Evolutionary conservation across 2,888 invertebrate genomes (phyloP), one percentile per base, ranked within the genome.

Genomic region (Andrena hattorfiana): DNA sequence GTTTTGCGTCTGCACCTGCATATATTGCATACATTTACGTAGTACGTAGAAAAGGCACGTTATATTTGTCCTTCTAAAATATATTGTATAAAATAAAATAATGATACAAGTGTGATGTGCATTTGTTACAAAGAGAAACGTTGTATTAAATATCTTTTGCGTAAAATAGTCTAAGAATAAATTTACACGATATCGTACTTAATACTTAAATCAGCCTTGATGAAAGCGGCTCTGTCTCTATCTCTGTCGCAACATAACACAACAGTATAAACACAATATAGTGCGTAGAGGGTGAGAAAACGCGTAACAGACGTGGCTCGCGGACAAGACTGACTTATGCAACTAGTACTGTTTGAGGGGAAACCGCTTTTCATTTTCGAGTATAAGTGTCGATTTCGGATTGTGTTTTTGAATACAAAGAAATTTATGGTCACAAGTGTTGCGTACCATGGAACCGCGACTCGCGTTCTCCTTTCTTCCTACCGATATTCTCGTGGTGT

Each of bases 1-100:
- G 16, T 16, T 16, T 48, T 48, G 48, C 16, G 6, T 48, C 10
- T 16, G 3, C 16, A 48, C 16, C 7, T 7, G 30, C 6, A 13
- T 13, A 42, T 13, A 42, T 42, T 42, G 1, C 16, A 42, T 42
- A 42, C 1, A 42, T 42, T 42, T 16, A 42, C 16, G 16, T 16
- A 42, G 42, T 42, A 16, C 42, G 42, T 42, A 42, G 5, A 42
- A 42, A 42, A 42, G 42, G 42, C 42, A 42, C 16, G 42, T 42
- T 42, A 42, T 42, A 42, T 42, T 70, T 26, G 42, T 67, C 66
- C 23, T n/a, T 54, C 23, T 56, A 8, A 74, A 68, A 78, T 75
- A 74, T 64, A 76, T 48, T 51, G 10, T 64, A 23, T 49, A 66
- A 42, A 42, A 42, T 26, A 66, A 66, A 48, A 49, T 16, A 48